A percentile compares a stretch with the other conserved stretches of the same genome.
Conservation (phyloP, 2,113 vertebrate genomes). For the Desmodus rotundus region DNA sequence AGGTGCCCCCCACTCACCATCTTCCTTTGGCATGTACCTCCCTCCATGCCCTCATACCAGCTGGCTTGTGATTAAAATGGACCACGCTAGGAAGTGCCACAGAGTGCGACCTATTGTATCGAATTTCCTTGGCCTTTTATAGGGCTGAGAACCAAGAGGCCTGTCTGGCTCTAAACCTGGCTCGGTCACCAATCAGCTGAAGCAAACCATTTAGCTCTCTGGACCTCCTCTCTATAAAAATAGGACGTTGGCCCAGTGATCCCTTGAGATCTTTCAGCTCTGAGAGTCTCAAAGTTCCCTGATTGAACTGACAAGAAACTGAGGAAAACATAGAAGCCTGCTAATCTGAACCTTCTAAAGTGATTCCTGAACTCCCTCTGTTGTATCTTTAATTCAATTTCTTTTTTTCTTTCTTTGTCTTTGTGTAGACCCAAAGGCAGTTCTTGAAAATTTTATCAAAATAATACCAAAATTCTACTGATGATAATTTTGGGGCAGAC, state of each 20-base stretch:
- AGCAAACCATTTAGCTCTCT: neutral
- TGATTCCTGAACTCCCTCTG: neutral
- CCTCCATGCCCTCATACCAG: constrained; percentile 54
- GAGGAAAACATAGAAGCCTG: neutral
- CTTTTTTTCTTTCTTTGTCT: too few species aligned
- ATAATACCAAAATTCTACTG: neutral
- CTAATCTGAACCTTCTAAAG: neutral
- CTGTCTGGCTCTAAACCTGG: neutral
- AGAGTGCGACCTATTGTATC: constrained; percentile 40
- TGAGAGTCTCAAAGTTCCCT: neutral
- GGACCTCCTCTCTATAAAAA: neutral
- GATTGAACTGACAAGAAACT: neutral
- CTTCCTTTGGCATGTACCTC: constrained; percentile 34
- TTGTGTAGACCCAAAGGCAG: neutral
- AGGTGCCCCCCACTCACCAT: neutral
- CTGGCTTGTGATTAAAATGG: constrained; percentile 71
- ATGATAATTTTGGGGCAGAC: neutral
- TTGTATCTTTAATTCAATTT: neutral
- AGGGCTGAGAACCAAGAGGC: neutral
- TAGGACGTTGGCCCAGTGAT: neutral
- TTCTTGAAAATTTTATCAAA: neutral
- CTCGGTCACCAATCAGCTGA: neutral
- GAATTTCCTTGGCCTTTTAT: constrained; percentile 61
- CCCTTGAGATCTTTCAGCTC: neutral
- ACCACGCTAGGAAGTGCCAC: constrained; percentile 61